Conservation (phyloP, 2,113 vertebrate species). For the Odocoileus virginianus region DNA sequence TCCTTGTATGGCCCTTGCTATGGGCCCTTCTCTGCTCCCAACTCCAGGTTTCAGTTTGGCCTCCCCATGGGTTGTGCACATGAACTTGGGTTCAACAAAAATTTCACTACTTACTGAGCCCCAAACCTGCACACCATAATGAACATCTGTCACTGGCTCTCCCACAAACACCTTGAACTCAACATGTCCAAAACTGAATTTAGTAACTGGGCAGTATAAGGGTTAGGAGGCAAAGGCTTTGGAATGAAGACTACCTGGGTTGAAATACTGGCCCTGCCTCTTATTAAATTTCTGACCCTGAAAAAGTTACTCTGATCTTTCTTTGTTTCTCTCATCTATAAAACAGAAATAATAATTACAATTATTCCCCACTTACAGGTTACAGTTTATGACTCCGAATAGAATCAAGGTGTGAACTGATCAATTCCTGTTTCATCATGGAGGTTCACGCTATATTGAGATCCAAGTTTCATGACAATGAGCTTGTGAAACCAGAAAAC, state of each 20-base stretch:
- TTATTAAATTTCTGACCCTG: neutral
- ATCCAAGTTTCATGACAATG: neutral
- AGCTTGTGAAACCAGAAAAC: neutral
- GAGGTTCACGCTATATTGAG: neutral
- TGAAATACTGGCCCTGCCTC: neutral
- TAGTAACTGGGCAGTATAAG: neutral
- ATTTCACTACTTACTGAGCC: neutral
- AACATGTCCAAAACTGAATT: neutral
- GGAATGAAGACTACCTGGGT: neutral
- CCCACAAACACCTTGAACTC: neutral
- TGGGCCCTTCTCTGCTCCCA: neutral
- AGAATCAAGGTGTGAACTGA: neutral
- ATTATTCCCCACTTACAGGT: neutral
- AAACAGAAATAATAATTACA: slow-evolving; percentile 15
- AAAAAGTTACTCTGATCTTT: neutral
- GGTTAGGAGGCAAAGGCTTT: neutral
- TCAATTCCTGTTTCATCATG: neutral
- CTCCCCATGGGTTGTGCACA: neutral
- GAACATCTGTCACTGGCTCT: neutral
- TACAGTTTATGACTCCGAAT: neutral
- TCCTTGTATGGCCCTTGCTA: neutral
- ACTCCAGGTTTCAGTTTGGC: neutral
- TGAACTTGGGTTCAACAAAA: neutral
- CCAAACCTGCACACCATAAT: neutral
- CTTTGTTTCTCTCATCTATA: slow-evolving; percentile 8